Evolutionary conservation across 2,797 vertebrate genomes (phyloP).

Genomic region (Fundulus diaphanus): DNA sequence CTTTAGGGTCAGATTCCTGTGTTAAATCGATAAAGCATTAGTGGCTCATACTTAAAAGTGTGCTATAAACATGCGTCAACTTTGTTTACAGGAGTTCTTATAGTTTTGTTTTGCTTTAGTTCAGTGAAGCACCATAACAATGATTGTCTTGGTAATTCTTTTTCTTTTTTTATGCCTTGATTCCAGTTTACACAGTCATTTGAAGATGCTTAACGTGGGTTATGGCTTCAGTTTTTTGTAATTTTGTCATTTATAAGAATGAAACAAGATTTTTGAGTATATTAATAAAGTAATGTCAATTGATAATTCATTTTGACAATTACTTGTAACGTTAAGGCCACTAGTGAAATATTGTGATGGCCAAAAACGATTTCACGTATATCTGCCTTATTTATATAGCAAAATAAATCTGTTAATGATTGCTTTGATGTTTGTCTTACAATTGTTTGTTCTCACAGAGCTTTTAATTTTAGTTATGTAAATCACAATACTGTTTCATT

Average conservation of each 20-base stretch:
- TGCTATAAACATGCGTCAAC: constrained; percentile 32
- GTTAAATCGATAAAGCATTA: constrained; percentile 27
- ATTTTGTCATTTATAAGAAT: constrained; percentile 64
- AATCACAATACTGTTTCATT: too few species aligned
- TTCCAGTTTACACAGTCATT: constrained; percentile 26
- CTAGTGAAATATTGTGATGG: constrained; percentile 31
- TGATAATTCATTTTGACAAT: constrained; percentile 53
- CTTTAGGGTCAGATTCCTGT: constrained; percentile 17
- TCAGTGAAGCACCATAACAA: constrained; percentile 40
- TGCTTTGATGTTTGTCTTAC: constrained; percentile 8
- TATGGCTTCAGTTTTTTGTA: constrained; percentile 47
- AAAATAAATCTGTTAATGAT: constrained; percentile 59
- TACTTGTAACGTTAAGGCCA: constrained; percentile 61
- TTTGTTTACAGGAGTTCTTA: constrained; percentile 24
- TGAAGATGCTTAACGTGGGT: constrained; percentile 41
- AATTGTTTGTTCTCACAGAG: neutral
- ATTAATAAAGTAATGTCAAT: constrained; percentile 61
- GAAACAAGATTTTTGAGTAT: constrained; percentile 47
- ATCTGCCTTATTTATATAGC: constrained; percentile 75
- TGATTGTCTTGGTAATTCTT: constrained; percentile 1
- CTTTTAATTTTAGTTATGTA: too few species aligned
- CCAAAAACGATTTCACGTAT: constrained; percentile 49
- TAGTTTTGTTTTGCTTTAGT: neutral
- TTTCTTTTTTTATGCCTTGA: constrained; percentile 11
- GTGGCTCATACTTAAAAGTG: constrained; percentile 33